Evolutionary conservation across 2,113 vertebrate genomes (phyloP).

Genomic region (Probosciger aterrimus): DNA sequence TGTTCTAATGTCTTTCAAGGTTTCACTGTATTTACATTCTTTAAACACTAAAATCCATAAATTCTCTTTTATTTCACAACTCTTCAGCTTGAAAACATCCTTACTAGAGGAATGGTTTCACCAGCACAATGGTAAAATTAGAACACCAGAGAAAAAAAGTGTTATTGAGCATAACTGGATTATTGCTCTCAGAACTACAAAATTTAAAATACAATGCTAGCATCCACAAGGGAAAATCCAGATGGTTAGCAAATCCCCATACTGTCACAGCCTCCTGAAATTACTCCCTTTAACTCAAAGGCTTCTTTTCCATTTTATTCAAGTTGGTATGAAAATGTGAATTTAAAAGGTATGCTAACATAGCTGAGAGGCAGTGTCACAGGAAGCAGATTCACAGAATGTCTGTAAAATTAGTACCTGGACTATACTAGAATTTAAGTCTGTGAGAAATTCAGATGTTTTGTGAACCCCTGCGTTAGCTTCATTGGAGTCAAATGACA

Average conservation of each 20-base stretch:
- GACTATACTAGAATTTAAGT: background rate
- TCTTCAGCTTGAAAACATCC: background rate
- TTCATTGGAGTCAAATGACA: background rate
- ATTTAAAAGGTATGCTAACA: background rate
- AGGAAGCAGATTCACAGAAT: background rate
- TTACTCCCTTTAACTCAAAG: background rate
- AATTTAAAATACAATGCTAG: background rate
- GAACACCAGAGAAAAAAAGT: background rate
- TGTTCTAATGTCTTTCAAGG: background rate
- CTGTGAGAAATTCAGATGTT: background rate
- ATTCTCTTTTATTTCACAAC: background rate
- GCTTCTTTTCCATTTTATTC: background rate
- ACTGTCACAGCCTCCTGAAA: background rate
- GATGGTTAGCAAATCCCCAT: background rate
- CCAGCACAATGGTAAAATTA: background rate
- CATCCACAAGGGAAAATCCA: background rate
- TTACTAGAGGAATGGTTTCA: background rate
- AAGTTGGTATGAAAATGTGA: background rate
- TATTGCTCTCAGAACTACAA: background rate
- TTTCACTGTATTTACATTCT: background rate
- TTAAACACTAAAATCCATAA: background rate
- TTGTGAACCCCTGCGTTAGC: rapidly evolving
- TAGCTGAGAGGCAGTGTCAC: background rate
- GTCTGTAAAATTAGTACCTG: background rate
- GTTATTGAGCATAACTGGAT: background rate